Conservation (phyloP, 2,113 vertebrate species). For the Petaurus breviceps region DNA sequence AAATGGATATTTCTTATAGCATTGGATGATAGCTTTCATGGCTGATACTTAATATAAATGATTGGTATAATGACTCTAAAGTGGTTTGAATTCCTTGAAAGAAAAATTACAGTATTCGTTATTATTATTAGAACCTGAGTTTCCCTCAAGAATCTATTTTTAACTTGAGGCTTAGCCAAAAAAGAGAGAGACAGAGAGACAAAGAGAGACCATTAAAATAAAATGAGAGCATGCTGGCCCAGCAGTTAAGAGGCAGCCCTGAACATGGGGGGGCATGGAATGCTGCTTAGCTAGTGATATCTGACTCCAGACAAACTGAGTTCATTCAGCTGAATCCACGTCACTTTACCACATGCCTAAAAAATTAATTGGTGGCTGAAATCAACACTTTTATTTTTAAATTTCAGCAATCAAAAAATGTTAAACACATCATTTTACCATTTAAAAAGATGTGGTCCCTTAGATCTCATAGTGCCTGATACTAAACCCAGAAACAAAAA, state of each 20-base stretch:
- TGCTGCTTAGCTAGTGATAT: conserved; percentile 52
- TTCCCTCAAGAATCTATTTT: conserved; percentile 48
- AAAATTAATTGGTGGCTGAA: conserved; percentile 31
- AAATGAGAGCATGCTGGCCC: conserved; percentile 22
- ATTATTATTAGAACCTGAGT: conserved; percentile 48
- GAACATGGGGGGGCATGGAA: conserved; percentile 24
- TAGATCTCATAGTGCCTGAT: neutral
- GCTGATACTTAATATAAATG: conserved; percentile 23
- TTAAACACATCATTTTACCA: conserved; percentile 43
- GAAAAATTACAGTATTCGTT: conserved; percentile 13
- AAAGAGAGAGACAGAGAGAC: neutral
- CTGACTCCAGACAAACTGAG: conserved; percentile 43
- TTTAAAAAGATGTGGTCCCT: conserved; percentile 23
- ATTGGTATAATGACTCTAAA: conserved; percentile 2
- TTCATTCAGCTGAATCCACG: conserved; percentile 16
- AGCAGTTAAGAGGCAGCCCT: conserved; percentile 70
- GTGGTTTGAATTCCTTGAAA: conserved; percentile 41
- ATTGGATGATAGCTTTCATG: conserved; percentile 3
- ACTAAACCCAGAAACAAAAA: conserved; percentile 8
- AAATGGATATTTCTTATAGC: neutral
- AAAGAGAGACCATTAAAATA: conserved; percentile 33
- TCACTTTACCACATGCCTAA: neutral
- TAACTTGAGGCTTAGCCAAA: conserved; percentile 35
- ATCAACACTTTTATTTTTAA: conserved; percentile 66
- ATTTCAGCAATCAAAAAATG: conserved; percentile 41